These are phyloP conservation scores for Tachina fera DNA, from an alignment of 2,888 invertebrate genomes.

Conservation along the genomic window DNA sequence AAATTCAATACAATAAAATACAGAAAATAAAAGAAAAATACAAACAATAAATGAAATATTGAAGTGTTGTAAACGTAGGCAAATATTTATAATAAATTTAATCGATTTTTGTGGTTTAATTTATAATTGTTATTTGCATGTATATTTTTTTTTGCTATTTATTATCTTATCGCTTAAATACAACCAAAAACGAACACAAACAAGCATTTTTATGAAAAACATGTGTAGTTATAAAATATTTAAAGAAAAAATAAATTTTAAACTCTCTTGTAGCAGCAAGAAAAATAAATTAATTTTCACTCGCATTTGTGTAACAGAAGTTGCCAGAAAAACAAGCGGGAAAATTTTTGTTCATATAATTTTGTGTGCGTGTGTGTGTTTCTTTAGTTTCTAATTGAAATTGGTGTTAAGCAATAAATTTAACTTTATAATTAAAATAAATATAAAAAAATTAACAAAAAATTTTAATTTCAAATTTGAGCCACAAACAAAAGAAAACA, in stretches of 20 bases:
- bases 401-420: conserved; percentile 56
- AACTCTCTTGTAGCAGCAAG: neutral
- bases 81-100: conserved; percentile 52
- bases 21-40: neutral
- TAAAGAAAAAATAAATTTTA: conserved; percentile 26
- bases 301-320: conserved; percentile 42
- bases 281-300: conserved; percentile 32
- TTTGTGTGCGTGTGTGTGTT: conserved; percentile 4
- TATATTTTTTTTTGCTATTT: conserved; percentile 40
- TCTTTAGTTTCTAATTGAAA: conserved; percentile 25
- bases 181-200: conserved; percentile 25
- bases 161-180: conserved; percentile 70
- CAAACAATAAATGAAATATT: conserved; percentile 1
- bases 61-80: conserved; percentile 18
- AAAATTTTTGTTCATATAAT: conserved; percentile 7
- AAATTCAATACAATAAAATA: conserved; percentile 13
- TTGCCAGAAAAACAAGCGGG: conserved; percentile 48
- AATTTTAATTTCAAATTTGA: conserved; percentile 27
- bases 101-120: conserved; percentile 64
- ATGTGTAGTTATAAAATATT: conserved; percentile 42
- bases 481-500: conserved; percentile 10
- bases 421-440: conserved; percentile 36
- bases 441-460: neutral
- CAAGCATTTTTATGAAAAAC: conserved; percentile 28
- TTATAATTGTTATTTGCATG: conserved; percentile 10